Conservation (phyloP, 2,113 vertebrate genomes). For the Cyprinodon variegatus region DNA sequence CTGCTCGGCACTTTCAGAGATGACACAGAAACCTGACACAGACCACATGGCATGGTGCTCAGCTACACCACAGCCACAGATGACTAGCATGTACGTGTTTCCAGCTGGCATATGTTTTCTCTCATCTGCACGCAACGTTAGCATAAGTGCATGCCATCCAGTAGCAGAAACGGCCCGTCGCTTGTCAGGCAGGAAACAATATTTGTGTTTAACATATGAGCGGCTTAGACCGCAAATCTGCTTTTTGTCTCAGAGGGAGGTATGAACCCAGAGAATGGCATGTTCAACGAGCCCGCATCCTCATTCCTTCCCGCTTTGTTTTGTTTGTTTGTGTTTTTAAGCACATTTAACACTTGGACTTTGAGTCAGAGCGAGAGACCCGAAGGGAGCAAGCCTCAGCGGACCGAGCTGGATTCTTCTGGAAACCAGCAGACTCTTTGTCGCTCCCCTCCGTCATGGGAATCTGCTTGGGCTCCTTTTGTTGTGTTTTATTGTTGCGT, state of each 20-base stretch:
- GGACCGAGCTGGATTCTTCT: slow-evolving; percentile 50
- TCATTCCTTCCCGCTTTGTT: slow-evolving; percentile 50
- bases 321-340: slow-evolving; percentile 32
- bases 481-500: slow-evolving; percentile 50
- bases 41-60: neutral
- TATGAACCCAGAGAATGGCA: slow-evolving; percentile 19
- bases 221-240: slow-evolving; percentile 43
- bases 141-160: neutral
- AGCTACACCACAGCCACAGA: neutral
- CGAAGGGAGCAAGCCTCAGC: slow-evolving; percentile 23
- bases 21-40: slow-evolving; percentile 17
- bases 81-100: neutral
- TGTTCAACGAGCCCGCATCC: neutral
- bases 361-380: slow-evolving; percentile 30
- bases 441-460: slow-evolving; percentile 50
- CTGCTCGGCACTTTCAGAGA: neutral
- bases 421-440: slow-evolving; percentile 71
- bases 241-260: slow-evolving; percentile 21
- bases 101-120: slow-evolving; percentile 12
- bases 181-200: slow-evolving; percentile 9
- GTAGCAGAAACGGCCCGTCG: neutral
- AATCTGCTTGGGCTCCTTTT: slow-evolving; percentile 43
- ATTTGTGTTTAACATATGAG: slow-evolving; percentile 29
- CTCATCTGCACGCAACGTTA: neutral
- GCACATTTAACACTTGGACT: slow-evolving; percentile 20